phyloP scores from a whole-genome alignment of 2,797 vertebrate species.

The Melanotaenia boesemani region DNA sequence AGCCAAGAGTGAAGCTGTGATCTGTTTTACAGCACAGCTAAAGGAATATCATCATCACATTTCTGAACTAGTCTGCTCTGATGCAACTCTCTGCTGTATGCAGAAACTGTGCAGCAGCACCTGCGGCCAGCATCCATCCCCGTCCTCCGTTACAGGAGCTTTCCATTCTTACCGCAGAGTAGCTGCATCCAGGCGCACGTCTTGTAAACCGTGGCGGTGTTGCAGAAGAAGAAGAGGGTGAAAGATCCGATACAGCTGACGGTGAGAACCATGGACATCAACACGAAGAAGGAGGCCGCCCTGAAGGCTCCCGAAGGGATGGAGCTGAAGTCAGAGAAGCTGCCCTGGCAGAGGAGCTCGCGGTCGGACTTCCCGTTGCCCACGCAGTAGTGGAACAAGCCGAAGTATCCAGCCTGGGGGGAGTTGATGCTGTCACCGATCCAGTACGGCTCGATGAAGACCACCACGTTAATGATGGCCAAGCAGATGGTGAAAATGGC shows the following conservation, averaged over 20 bases:
- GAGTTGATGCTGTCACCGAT: slow-evolving; percentile 96
- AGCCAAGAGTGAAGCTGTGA: no score
- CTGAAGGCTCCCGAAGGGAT: slow-evolving; percentile 97
- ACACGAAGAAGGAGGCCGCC: slow-evolving; percentile 96
- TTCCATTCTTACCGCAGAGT: not conserved
- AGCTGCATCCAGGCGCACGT: slow-evolving; percentile 98
- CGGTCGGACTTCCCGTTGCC: slow-evolving; percentile 91
- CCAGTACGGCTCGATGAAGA: slow-evolving; percentile 98
- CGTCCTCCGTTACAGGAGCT: no score
- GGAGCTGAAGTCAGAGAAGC: slow-evolving; percentile 89
- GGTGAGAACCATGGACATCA: slow-evolving; percentile 92
- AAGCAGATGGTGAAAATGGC: slow-evolving; percentile 96
- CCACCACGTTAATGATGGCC: slow-evolving; percentile 90
- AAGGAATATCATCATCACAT: no score
- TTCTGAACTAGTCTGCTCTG: no score
- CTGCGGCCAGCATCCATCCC: no score
- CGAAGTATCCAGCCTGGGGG: slow-evolving; percentile 95
- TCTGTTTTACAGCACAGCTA: no score
- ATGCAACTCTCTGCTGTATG: no score
- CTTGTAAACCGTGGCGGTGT: slow-evolving; percentile 92
- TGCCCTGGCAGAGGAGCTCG: slow-evolving; percentile 94
- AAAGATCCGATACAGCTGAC: slow-evolving; percentile 84
- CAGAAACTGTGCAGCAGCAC: no score
- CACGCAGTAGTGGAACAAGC: slow-evolving; percentile 96
- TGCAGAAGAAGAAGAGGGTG: slow-evolving; percentile 93